These are phyloP conservation scores for Pemphigus obesinymphae DNA, from an alignment of 1,140 invertebrate genomes.

Conservation along the genomic window DNA sequence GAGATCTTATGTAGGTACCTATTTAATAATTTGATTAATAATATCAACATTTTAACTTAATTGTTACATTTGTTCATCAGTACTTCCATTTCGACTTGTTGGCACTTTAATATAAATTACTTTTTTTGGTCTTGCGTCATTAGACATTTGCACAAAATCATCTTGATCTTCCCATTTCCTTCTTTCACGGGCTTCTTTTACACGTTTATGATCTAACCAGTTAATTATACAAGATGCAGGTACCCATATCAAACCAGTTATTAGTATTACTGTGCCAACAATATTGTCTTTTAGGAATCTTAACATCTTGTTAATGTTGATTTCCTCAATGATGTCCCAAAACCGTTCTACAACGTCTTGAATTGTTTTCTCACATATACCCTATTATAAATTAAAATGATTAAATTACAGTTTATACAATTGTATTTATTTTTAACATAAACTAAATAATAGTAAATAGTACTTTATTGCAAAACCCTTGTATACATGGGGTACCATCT, in stretches of 20 bases:
- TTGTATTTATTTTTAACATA: not conserved
- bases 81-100: not conserved
- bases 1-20: constrained; percentile 7
- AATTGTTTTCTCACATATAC: constrained; percentile 89
- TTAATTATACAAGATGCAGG: constrained; percentile 78
- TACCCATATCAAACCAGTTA: constrained; percentile 87
- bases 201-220: constrained; percentile 60
- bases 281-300: constrained; percentile 82
- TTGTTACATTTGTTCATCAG: constrained; percentile 10
- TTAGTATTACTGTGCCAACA: constrained; percentile 81
- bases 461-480: constrained; percentile 92
- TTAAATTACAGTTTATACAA: too few relatives aligned
- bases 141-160: constrained; percentile 21
- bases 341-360: constrained; percentile 91
- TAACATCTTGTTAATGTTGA: constrained; percentile 88
- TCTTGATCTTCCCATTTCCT: constrained; percentile 38
- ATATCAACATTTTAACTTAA: not conserved
- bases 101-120: constrained; percentile 30
- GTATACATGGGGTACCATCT: constrained; percentile 91
- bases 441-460: constrained; percentile 42
- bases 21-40: not conserved
- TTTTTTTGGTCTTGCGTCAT: constrained; percentile 27
- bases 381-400: constrained; percentile 55
- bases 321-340: constrained; percentile 95
- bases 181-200: constrained; percentile 29